These are phyloP conservation scores for Oryzias sinensis DNA, from an alignment of 2,797 vertebrate genomes.

Conservation along the genomic window DNA sequence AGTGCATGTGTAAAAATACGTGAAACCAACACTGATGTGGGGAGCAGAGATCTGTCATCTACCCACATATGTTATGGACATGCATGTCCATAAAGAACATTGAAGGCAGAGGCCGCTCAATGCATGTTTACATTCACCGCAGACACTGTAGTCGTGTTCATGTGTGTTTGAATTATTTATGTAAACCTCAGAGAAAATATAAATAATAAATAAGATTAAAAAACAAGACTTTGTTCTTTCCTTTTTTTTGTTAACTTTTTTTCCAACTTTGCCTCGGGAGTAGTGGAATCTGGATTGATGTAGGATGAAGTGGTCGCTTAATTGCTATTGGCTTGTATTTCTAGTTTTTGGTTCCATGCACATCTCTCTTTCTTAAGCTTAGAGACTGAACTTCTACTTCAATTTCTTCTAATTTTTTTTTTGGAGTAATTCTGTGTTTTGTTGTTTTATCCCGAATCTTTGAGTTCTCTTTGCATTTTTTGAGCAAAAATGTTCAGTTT, in stretches of 20 bases:
- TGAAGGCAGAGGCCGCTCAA: conserved; percentile 1
- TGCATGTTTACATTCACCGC: neutral
- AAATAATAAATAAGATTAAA: too few species aligned
- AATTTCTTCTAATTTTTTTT: neutral
- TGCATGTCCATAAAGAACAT: conserved; percentile 2
- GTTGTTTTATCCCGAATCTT: neutral
- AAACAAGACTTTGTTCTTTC: too few species aligned
- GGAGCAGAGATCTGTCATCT: conserved; percentile 46
- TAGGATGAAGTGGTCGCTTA: too few species aligned
- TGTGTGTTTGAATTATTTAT: too few species aligned
- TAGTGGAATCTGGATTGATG: too few species aligned
- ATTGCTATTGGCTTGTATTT: too few species aligned
- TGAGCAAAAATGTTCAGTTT: too few species aligned
- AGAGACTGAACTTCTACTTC: conserved; percentile 8
- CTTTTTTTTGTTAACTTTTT: too few species aligned
- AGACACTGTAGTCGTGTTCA: neutral
- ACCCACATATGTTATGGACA: conserved; percentile 26
- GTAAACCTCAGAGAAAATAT: too few species aligned
- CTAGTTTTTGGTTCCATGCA: conserved; percentile 6
- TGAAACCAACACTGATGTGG: conserved; percentile 64
- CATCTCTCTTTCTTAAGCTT: conserved; percentile 11
- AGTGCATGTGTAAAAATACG: conserved; percentile 41
- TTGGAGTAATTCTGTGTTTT: accelerated
- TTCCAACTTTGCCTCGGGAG: too few species aligned
- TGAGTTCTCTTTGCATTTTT: neutral